phyloP scores from a whole-genome alignment of 2,888 invertebrate species.

The Drosophila nigritarsus region DNA sequence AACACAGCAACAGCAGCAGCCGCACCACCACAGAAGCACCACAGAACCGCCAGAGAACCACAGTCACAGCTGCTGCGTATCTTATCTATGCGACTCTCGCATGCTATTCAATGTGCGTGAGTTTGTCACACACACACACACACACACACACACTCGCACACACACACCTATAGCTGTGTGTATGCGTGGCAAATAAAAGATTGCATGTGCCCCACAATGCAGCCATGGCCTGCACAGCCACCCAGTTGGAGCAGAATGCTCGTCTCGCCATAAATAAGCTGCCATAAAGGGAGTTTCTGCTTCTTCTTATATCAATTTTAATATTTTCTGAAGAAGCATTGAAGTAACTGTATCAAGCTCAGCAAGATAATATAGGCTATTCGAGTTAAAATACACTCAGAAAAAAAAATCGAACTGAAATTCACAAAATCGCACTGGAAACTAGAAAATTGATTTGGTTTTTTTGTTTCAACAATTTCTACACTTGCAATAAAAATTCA shows the following conservation, averaged over 20 bases:
- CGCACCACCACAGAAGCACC: constrained; percentile 10
- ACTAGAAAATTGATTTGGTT: background rate
- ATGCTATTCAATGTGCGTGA: constrained; percentile 67
- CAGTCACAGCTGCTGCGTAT: constrained; percentile 67
- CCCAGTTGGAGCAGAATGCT: constrained; percentile 44
- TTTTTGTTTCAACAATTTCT: background rate
- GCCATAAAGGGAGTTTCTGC: background rate
- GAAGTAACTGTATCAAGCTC: background rate
- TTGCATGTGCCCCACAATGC: constrained; percentile 78
- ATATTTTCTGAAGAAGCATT: background rate
- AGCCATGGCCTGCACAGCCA: constrained; percentile 39
- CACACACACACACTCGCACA: constrained; percentile 9
- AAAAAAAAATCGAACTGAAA: rapidly evolving
- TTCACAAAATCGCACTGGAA: rapidly evolving
- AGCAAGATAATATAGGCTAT: background rate
- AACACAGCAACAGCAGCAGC: constrained; percentile 10
- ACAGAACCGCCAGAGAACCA: constrained; percentile 19
- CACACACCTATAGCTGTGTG: constrained; percentile 21
- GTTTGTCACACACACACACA: constrained; percentile 43
- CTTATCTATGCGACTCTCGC: constrained; percentile 80
- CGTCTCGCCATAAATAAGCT: background rate
- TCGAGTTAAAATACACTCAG: background rate
- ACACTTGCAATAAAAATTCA: background rate
- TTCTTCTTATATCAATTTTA: background rate
- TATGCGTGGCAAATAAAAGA: constrained; percentile 69